Base-by-base conservation (phyloP, 2,797 vertebrate species). In the Florisuga fusca region DNA sequence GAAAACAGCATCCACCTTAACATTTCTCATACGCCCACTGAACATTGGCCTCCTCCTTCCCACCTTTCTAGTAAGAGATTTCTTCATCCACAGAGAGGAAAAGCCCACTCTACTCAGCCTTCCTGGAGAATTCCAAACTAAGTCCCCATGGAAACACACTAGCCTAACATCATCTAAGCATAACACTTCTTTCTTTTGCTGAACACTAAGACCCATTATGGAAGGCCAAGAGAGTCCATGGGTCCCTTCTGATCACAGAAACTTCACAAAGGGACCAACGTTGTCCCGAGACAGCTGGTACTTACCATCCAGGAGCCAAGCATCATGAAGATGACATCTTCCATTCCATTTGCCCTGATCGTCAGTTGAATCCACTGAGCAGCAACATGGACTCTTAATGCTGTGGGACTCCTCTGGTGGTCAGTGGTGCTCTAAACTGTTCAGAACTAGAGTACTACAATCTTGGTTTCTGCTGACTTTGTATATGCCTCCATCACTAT, bases 321-420 rank as follows among this genome's bases (percentile, higher is more conserved):
- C 23, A 54, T 34, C 18, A 6, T 11, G 22, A 43, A 51, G 43
- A 41, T 66, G 66, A 59, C 20, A 45, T 25, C 38, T 68, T 66
- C 33, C 34, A 10, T 34, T 43, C 43, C 22, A 18, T 33, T 63
- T 67, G 17, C n/a, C 33, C 54, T 62, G 21, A 14, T n/a, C 34
- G 26, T 4, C 77, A 66, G 29, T 5, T 66, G 62, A 84, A 58
- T 51, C 16, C 27, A 29, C 12, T 29, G 27, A 79, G 25, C 29
- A 26, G 36, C 18, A 69, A 7, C 22, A 80, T 68, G 36, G 43
- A 23, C 5, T 43, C 26, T 53, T 6, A 7, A 15, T 36, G 61
- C 61, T 1, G 0, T 21, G 21, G 43, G 43, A 33, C 55, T 38
- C 3, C 2, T 9, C 10, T 73, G 9, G 5, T 6, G 2, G 29